These are phyloP conservation scores for Lithosia quadra DNA, from an alignment of 2,888 invertebrate genomes.

Conservation along the genomic window DNA sequence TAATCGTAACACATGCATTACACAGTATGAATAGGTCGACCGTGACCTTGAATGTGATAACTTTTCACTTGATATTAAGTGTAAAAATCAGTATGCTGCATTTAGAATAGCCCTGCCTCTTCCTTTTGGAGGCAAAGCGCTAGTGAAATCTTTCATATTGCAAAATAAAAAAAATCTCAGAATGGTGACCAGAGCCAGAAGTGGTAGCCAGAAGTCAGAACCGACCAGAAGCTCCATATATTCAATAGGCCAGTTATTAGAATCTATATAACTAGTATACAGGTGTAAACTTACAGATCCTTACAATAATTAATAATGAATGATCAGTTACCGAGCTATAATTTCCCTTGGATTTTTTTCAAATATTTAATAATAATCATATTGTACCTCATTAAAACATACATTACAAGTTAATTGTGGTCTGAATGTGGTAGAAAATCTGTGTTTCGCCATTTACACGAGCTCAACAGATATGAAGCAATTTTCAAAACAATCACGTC, in stretches of 20 bases:
- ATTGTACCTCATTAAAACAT: neutral
- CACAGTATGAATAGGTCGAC: no score
- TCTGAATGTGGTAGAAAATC: neutral
- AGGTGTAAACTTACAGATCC: neutral
- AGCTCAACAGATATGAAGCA: conserved; percentile 61
- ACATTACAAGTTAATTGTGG: neutral
- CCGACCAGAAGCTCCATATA: neutral
- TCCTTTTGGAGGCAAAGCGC: no score
- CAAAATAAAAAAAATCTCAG: no score
- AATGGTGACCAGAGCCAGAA: no score
- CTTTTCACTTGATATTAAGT: no score
- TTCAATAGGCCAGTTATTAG: no score
- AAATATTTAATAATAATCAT: neutral
- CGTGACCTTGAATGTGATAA: no score
- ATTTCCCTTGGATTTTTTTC: neutral
- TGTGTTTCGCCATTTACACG: conserved; percentile 22
- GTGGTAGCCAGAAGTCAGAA: neutral
- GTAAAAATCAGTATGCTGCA: no score
- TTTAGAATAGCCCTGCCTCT: no score
- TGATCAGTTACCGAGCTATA: neutral
- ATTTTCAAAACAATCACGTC: conserved; percentile 82
- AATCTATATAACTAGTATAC: neutral
- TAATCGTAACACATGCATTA: no score
- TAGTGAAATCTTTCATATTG: no score
- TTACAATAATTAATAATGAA: neutral